Conservation (phyloP, 2,888 invertebrate species). For the Crossocerus cetratus region DNA sequence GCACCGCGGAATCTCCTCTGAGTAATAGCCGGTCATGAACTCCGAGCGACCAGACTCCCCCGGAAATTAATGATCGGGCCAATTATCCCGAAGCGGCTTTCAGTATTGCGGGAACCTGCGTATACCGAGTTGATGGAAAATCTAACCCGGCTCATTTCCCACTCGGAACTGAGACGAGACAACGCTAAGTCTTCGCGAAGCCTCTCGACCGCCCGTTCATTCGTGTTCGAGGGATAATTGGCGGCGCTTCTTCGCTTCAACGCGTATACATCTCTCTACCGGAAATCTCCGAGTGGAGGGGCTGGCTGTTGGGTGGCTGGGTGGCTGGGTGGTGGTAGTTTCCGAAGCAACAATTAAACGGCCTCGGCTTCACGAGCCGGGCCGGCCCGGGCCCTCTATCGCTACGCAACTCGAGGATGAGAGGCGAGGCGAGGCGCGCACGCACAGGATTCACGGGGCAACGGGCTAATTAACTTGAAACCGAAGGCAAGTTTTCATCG, state of each 20-base stretch:
- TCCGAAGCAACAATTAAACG: slow-evolving; percentile 27
- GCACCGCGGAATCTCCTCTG: too few relatives aligned
- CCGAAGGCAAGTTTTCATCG: slow-evolving; percentile 20
- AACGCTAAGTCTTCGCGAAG: slow-evolving; percentile 39
- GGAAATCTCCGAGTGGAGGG: neutral
- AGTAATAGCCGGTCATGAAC: too few relatives aligned
- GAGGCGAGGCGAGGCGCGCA: neutral
- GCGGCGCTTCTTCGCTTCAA: slow-evolving; percentile 25
- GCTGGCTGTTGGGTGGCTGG: slow-evolving; percentile 3
- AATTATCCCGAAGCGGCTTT: too few relatives aligned
- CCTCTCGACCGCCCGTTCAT: slow-evolving; percentile 5
- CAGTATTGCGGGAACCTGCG: too few relatives aligned
- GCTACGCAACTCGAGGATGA: slow-evolving; percentile 8
- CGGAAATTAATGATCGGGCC: too few relatives aligned
- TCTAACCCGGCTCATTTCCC: slow-evolving; percentile 36
- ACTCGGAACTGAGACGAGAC: slow-evolving; percentile 1
- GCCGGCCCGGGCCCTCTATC: neutral
- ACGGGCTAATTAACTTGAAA: slow-evolving; percentile 47
- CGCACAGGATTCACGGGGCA: slow-evolving; percentile 22
- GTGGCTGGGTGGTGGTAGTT: neutral
- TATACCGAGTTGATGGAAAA: slow-evolving; percentile 15
- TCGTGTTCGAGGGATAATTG: slow-evolving; percentile 29
- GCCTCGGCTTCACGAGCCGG: slow-evolving; percentile 9
- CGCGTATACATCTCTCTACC: slow-evolving; percentile 4
- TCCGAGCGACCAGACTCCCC: too few relatives aligned